Base-by-base conservation (phyloP, 2,888 invertebrate species). In the Aleiodes alternator region DNA sequence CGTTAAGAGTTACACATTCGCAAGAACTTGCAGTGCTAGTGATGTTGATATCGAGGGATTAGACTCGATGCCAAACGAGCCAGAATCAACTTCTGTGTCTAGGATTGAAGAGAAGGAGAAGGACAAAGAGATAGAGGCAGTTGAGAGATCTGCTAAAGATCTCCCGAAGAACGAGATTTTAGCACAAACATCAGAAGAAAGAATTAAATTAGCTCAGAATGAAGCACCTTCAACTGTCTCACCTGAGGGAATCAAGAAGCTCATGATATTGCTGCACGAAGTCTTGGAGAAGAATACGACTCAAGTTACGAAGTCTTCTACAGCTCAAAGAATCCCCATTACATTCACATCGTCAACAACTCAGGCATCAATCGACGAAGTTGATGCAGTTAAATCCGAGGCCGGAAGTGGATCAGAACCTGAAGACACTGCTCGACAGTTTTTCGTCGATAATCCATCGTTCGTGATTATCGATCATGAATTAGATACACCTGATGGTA, bases 1-100 rank as follows among this genome's bases (percentile, higher is more conserved):
- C 69, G 91, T 91, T 16, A 78, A 89, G 87, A 86, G 81, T 77
- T 89, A 89, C 76, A 84, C 80, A 56, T 86, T 89, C 50, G 82
- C 86, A 0, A 80, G 81, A 43, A 83, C 80, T 53, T 88, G 88
- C 70, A 85, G 84, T 59, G 82, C 83, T 43, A 84, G 83, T 23
- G 85, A 83, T 29, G 80, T 82, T 3, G 79, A 72, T 4, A 82
- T 84, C 2, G 79, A 81, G 34, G 66, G 66, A 9, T 53, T 72
- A 14, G 72, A 72, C 43, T 56, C 72, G n/a, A 34, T 64, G 0
- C 55, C 72, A 8, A 66, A 72, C 23, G 48, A 66, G 1, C 66
- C 72, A 3, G 72, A 77, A 78, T 11, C 78, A 16, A 64, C 64
- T 11, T n/a, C 79, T 23, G 73, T 81, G 8, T 81, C 82, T 4